Percentiles rank a stretch among this genome's conserved stretches.
Evolutionary conservation across 2,888 invertebrate species (phyloP).

Genomic region (Lagria hirta): DNA sequence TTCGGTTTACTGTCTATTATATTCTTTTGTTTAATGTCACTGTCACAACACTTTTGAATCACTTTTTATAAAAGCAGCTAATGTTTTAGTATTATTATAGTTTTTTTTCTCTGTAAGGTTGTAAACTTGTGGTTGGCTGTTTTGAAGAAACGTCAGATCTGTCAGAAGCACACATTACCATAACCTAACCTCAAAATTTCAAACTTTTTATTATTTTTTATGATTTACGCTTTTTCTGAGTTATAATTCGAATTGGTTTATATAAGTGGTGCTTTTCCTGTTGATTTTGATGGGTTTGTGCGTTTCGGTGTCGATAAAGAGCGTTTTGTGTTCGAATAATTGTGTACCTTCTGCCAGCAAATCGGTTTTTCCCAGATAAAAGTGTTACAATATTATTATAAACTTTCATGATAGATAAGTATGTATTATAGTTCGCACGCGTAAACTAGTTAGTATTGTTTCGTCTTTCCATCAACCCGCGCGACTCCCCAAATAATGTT

Average conservation of each 20-base stretch:
- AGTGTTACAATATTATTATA: constrained; percentile 8
- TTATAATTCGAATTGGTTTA: not conserved
- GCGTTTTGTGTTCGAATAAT: not conserved
- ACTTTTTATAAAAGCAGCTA: too few species aligned
- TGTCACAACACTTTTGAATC: too few species aligned
- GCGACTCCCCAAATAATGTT: constrained; percentile 31
- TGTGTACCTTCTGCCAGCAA: constrained; percentile 12
- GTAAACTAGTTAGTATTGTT: constrained; percentile 2
- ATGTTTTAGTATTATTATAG: too few species aligned
- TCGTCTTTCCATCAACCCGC: not conserved
- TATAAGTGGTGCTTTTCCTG: too few species aligned
- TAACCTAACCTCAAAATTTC: constrained; percentile 19
- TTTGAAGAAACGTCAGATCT: constrained; percentile 2
- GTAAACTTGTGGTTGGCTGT: constrained; percentile 13
- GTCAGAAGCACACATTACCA: constrained; percentile 9
- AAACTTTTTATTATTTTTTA: constrained; percentile 4
- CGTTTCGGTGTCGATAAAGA: not conserved
- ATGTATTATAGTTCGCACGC: not conserved
- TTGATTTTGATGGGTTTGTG: not conserved
- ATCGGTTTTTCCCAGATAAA: constrained; percentile 13
- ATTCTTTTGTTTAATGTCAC: too few species aligned
- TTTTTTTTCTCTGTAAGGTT: too few species aligned
- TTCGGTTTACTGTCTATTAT: too few species aligned
- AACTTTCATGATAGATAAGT: constrained; percentile 2
- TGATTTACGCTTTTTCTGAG: constrained; percentile 1